Conservation (phyloP, 2,113 vertebrate species). For the Monopterus albus region DNA sequence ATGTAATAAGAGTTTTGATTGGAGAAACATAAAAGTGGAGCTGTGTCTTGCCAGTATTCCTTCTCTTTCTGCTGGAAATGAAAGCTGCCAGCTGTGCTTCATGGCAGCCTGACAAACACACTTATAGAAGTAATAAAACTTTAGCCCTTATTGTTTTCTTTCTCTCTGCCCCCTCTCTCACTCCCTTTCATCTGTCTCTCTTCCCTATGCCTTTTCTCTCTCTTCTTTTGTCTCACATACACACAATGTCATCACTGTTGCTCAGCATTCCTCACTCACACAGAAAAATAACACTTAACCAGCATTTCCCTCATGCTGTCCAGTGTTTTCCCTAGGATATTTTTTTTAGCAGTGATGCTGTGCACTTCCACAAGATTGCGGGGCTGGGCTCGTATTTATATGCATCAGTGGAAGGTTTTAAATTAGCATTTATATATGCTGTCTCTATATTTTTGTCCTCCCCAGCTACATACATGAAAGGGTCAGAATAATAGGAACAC, state of each 20-base stretch:
- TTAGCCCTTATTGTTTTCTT: too few relatives aligned
- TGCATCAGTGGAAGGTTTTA: too few relatives aligned
- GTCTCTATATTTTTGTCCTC: too few relatives aligned
- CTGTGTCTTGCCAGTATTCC: slow-evolving; percentile 9
- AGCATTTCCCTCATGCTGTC: neutral
- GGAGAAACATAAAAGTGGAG: slow-evolving; percentile 16
- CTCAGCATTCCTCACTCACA: neutral
- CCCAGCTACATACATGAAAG: too few relatives aligned
- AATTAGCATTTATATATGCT: too few relatives aligned
- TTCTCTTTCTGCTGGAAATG: slow-evolving; percentile 20
- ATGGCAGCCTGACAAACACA: slow-evolving; percentile 35
- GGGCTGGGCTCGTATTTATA: too few relatives aligned
- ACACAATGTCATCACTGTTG: neutral
- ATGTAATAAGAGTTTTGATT: neutral
- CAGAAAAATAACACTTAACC: neutral
- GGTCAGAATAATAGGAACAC: too few relatives aligned
- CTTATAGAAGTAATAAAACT: slow-evolving; percentile 10
- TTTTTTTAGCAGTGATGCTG: too few relatives aligned
- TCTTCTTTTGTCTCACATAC: neutral
- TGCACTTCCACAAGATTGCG: too few relatives aligned
- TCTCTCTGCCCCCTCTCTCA: neutral
- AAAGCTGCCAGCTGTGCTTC: slow-evolving; percentile 48
- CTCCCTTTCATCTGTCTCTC: neutral
- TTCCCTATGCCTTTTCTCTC: neutral
- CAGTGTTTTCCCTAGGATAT: too few relatives aligned